Base-by-base conservation (phyloP, 2,113 vertebrate genomes). In the Thalassoma bifasciatum region DNA sequence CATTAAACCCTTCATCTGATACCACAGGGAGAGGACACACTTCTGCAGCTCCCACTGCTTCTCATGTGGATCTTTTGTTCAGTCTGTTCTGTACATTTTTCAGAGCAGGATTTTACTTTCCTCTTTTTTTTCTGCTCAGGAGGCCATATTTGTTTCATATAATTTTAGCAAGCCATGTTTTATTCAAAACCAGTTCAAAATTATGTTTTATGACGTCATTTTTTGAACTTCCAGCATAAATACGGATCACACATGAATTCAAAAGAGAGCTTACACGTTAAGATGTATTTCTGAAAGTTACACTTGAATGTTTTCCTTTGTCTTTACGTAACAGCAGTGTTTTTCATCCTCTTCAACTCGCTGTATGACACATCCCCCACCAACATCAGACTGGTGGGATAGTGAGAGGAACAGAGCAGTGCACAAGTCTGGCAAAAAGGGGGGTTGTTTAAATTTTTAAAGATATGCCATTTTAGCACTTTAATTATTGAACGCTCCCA, bases 401-500 rank as follows among this genome's bases (percentile, higher is more conserved):
- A 69, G 66, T 36, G 49, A 65, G 71, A 72, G 22, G 19, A 86
- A 86, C 65, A 66, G 70, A 52, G 54, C 68, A 60, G 47, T 46
- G 72, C 72, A 73, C 72, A 61, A 72, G 70, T 81, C 69, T 61
- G 21, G 81, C 64, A 68, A 77, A 84, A 52, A 50, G 54, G 54
- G 46, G 46, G 19, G 36, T 2, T 64, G 66, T 85, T 92, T 90
- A 79, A 89, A 91, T 88, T 89, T 89, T 93, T 90, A 78, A 90
- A 87, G 76, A 86, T 79, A 85, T 88, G 81, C 88, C 90, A 91
- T 92, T 93, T 93, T 88, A 85, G 74, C 70, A 66, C 68, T 84
- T 94, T 54, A 91, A 93, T 92, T 90, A 93, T 93, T 92, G 86
- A 93, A 75, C 5, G 30, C 54, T 60, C 64, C 73, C 84, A 77